Percentiles rank a stretch among this genome's conserved stretches.
Evolutionary conservation across 2,888 invertebrate species (phyloP).

Genomic region (Drosophila flavopinicola): DNA sequence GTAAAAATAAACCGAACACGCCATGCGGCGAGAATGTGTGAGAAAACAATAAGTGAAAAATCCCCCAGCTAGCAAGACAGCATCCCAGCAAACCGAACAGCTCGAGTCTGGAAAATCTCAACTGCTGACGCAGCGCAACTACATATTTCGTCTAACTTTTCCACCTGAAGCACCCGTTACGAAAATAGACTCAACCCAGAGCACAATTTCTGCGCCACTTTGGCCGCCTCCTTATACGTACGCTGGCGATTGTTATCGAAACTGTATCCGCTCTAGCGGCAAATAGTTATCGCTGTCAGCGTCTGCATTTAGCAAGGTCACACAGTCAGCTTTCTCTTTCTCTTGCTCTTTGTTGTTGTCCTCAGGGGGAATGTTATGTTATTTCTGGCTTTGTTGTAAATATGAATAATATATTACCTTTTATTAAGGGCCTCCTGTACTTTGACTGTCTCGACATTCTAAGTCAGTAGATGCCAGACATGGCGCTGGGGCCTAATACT

Average conservation of each 20-base stretch:
- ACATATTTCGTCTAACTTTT: slow-evolving; percentile 48
- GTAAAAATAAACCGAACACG: slow-evolving; percentile 70
- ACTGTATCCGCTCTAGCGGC: slow-evolving; percentile 68
- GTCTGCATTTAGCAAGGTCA: slow-evolving; percentile 29
- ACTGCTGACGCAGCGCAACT: slow-evolving; percentile 61
- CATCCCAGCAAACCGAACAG: slow-evolving; percentile 3
- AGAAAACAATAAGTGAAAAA: slow-evolving; percentile 28
- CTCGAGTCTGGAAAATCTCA: slow-evolving; percentile 61
- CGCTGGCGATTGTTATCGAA: slow-evolving; percentile 60
- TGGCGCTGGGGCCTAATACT: not conserved
- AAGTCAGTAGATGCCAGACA: slow-evolving; percentile 2
- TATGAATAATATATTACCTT: slow-evolving; percentile 42
- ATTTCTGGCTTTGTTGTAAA: slow-evolving; percentile 10
- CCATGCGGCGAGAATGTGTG: slow-evolving; percentile 63
- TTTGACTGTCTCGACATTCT: slow-evolving; percentile 20
- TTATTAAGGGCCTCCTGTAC: slow-evolving; percentile 38
- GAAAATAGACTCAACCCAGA: slow-evolving; percentile 60
- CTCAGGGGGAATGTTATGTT: not conserved
- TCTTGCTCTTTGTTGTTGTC: not conserved
- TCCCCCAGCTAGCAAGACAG: not conserved
- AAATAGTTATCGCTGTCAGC: slow-evolving; percentile 36
- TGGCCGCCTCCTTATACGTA: slow-evolving; percentile 48
- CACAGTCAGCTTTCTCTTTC: not conserved
- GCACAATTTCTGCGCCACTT: slow-evolving; percentile 34
- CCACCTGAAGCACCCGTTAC: slow-evolving; percentile 38